Percentiles rank a stretch among this genome's conserved stretches.
phyloP scores from a whole-genome alignment of 2,888 invertebrate species.

The Argynnis bischoffii region DNA sequence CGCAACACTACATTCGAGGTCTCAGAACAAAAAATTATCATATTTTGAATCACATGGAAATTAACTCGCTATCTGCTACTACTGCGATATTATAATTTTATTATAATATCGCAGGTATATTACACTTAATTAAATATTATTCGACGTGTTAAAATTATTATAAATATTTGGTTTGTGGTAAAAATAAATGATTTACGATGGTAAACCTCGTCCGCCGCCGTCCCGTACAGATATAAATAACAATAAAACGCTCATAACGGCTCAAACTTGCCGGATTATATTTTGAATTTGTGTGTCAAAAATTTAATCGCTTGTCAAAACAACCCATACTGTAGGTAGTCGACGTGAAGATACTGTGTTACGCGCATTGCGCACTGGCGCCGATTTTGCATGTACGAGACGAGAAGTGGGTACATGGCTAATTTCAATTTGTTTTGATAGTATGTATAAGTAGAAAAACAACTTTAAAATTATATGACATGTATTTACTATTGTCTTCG shows the following conservation, averaged over 20 bases:
- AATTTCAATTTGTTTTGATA: no score
- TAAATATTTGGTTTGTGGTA: not conserved
- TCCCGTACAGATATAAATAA: constrained; percentile 12
- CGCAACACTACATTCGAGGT: constrained; percentile 34
- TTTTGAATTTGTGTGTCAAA: constrained; percentile 23
- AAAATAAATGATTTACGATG: constrained; percentile 18
- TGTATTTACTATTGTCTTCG: no score
- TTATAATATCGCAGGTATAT: not conserved
- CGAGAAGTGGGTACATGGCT: no score
- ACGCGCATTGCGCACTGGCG: no score
- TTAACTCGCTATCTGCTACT: constrained; percentile 22
- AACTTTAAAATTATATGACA: no score
- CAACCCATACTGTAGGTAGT: constrained; percentile 7
- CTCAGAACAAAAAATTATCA: constrained; percentile 41
- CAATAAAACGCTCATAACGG: constrained; percentile 22
- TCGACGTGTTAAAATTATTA: not conserved
- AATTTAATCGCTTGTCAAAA: constrained; percentile 28
- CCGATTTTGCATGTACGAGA: no score
- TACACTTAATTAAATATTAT: constrained; percentile 7
- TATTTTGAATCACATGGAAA: constrained; percentile 38
- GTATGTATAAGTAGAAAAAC: no score
- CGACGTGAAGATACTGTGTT: no score
- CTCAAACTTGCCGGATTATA: constrained; percentile 14
- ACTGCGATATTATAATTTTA: constrained; percentile 16
- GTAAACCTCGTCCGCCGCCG: not conserved